A percentile compares a stretch with the other conserved stretches of the same genome.
phyloP scores from a whole-genome alignment of 92 coral and sea anemone genomes.

The Porites divaricata region DNA sequence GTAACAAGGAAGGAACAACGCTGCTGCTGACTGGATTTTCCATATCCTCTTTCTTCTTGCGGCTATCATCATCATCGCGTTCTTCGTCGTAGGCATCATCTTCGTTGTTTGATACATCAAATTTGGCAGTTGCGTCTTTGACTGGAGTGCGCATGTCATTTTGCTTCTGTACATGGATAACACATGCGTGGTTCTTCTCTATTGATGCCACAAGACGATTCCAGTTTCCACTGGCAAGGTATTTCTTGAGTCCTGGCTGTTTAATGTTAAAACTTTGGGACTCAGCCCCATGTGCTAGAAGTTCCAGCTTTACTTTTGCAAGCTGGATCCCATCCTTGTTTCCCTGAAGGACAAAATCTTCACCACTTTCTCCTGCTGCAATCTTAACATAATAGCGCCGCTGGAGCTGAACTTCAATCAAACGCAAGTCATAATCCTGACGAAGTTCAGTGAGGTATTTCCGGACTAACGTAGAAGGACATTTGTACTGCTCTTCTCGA shows the following conservation, averaged over 20 bases:
- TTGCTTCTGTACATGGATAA: conserved; percentile 41
- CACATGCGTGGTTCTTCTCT: conserved; percentile 14
- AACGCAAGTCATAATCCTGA: conserved; percentile 53
- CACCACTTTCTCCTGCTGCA: conserved; percentile 33
- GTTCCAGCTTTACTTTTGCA: conserved; percentile 6
- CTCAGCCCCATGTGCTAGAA: conserved; percentile 3
- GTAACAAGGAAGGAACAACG: conserved; percentile 34
- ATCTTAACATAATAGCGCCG: conserved; percentile 50
- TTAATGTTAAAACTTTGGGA: conserved; percentile 31
- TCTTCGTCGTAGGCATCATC: no score
- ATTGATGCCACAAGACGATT: conserved; percentile 62
- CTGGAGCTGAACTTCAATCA: conserved; percentile 49
- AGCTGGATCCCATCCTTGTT: conserved; percentile 63
- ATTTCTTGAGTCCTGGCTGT: conserved; percentile 74
- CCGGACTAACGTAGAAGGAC: no score
- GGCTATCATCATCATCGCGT: not conserved
- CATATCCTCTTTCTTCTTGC: not conserved
- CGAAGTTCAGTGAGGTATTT: conserved; percentile 31
- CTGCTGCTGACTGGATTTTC: not conserved
- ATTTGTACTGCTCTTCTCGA: conserved; percentile 36
- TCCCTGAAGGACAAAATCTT: conserved; percentile 64
- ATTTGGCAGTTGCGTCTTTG: not conserved
- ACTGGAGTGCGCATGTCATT: not conserved
- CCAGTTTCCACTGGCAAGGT: conserved; percentile 60
- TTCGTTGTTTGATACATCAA: conserved; percentile 36